Base-by-base conservation (phyloP, 2,113 vertebrate genomes). In the Thalassoma bifasciatum region DNA sequence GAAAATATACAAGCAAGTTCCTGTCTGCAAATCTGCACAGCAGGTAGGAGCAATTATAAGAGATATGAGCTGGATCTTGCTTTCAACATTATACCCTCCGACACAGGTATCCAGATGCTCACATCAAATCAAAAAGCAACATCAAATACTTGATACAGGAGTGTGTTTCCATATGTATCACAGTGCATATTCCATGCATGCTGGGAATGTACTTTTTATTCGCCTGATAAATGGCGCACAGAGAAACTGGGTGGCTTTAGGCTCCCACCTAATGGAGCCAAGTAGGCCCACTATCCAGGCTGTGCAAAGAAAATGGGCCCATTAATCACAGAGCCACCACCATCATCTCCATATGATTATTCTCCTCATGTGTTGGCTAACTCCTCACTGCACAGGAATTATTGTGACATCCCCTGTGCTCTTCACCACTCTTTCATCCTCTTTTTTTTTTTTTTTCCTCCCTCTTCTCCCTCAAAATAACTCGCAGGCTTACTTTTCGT, bases 291-390 rank as follows among this genome's bases (percentile, higher is more conserved):
- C 87, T 89, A 83, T 81, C 86, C 88, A 91, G 90, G 89, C 89
- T 90, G 89, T 75, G 89, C 82, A 77, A 80, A 70, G 82, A 86
- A 91, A 91, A 90, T 89, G 85, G 85, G 66, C 77, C 86, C 89
- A 92, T 93, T 91, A 92, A 93, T 92, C 92, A 91, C 86, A 77
- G 76, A 77, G 77, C 74, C 78, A 77, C 86, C 74, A 77, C 74
- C 83, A 89, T 92, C 87, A 92, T 91, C 86, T 86, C 86, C 89
- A 88, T 88, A 91, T 88, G 89, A 92, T 92, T 86, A 91, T 86
- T 82, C 83, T 75, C 62, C 82, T 89, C 67, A 54, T 86, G 75
- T 86, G 75, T 71, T 75, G 81, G 68, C 84, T 34, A 67, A 86
- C 79, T 86, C 76, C n/a, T 66, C 17, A 50, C 79, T 80, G 74